These are phyloP conservation scores for Ibidorhyncha struthersii DNA, from an alignment of 2,113 vertebrate species.

Conservation along the genomic window DNA sequence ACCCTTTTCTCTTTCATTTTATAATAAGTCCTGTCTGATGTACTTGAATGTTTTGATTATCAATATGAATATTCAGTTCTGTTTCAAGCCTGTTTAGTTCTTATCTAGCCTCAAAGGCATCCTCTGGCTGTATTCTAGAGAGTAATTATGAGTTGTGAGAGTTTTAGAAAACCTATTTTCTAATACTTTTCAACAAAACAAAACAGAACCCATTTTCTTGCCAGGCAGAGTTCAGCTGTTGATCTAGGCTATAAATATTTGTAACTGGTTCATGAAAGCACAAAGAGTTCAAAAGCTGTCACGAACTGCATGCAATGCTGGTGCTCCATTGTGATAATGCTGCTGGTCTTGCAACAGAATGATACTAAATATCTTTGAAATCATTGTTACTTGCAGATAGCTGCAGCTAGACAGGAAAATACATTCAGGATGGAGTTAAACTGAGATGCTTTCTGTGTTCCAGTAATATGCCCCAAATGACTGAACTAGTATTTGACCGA, in stretches of 20 bases:
- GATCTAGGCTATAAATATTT: neutral
- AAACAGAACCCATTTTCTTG: neutral
- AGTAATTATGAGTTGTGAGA: neutral
- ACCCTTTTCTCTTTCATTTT: neutral
- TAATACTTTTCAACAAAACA: neutral
- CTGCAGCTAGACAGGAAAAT: neutral
- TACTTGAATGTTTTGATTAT: neutral
- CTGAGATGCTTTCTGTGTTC: neutral
- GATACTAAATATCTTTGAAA: neutral
- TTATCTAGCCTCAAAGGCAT: neutral
- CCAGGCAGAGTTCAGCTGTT: neutral
- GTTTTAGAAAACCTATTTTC: neutral
- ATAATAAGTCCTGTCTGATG: neutral
- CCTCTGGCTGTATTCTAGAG: neutral
- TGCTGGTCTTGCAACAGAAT: neutral
- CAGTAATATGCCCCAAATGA: neutral
- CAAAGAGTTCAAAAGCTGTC: neutral
- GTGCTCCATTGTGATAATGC: neutral
- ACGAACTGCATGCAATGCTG: neutral
- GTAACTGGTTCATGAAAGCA: neutral
- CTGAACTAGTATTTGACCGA: neutral
- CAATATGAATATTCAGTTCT: neutral
- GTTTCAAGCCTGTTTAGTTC: neutral
- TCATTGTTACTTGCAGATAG: neutral
- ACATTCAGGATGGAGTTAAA: neutral